Evolutionary conservation across 2,888 invertebrate genomes (phyloP), one percentile per base, ranked within the genome.

Genomic region (Luperina testacea): DNA sequence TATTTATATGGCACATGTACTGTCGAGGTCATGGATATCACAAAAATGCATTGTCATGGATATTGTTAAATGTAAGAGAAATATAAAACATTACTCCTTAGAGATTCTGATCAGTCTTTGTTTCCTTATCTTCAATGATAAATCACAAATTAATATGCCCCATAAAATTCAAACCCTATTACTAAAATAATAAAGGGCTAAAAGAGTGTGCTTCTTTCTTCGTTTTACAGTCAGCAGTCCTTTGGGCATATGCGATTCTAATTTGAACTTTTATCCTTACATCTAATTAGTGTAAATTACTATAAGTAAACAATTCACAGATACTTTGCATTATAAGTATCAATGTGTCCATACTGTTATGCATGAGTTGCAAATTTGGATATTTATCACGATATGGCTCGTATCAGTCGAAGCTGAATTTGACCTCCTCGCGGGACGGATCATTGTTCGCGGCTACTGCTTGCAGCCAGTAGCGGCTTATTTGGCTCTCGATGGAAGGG

Each of bases 401-500:
- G 63, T 76, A 78, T 94, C 92, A 96, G 90, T 97, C 97, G 84
- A 96, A 96, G 89, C 96, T 96, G 84, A 96, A 96, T 84, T 96
- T 96, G 72, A 96, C 95, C 84, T 96, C 96, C 78, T 97, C 97
- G 64, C 97, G 96, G 72, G 97, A 95, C 69, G 97, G 97, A 65
- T 97, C 96, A 79, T 97, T 97, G 79, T 97, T 97, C 51, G 97
- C 97, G 0, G 97, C 97, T 20, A 97, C 95, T 0, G 97, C 97
- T 83, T 97, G 97, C 57, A 98, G 93, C 93, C 98, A 97, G 91
- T 98, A 98, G 61, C 97, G 97, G 73, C 97, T 97, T 68, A 98
- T 96, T 93, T 98, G 98, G 88, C 98, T 98, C 92, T 98, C 98
- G 59, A 98, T 97, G 24, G 98, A 98, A 0, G 98, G 98, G 67